Evolutionary conservation across 2,797 vertebrate species (phyloP).

Genomic region (Tragelaphus eurycerus): DNA sequence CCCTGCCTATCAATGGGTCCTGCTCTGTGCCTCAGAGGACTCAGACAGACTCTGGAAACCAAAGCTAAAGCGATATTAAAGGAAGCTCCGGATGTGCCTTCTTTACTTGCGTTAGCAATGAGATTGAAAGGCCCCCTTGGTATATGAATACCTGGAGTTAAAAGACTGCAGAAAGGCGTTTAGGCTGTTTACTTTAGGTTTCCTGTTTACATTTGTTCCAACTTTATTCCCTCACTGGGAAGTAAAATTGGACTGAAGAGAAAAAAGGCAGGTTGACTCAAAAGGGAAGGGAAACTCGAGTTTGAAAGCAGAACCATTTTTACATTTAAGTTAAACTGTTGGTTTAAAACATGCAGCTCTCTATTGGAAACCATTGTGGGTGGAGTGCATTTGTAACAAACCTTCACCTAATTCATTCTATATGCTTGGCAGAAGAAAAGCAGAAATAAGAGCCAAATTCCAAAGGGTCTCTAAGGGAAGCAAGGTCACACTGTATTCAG

Average conservation of each 20-base stretch:
- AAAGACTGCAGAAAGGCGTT: neutral
- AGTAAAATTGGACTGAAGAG: conserved; percentile 21
- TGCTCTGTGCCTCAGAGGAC: neutral
- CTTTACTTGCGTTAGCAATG: neutral
- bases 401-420: conserved; percentile 72
- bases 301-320: conserved; percentile 44
- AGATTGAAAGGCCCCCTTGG: neutral
- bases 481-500: conserved; percentile 30
- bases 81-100: neutral
- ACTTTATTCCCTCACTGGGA: conserved; percentile 46
- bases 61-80: neutral
- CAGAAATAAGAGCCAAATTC: conserved; percentile 55
- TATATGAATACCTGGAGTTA: neutral
- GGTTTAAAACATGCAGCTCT: conserved; percentile 63
- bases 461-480: conserved; percentile 41
- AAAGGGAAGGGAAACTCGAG: conserved; percentile 37
- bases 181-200: conserved; percentile 27
- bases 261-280: neutral
- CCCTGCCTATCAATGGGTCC: neutral
- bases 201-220: conserved; percentile 50
- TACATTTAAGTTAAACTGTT: conserved; percentile 4
- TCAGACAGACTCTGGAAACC: neutral
- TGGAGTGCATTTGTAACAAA: conserved; percentile 43
- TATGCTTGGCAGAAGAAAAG: conserved; percentile 65
- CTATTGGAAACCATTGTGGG: conserved; percentile 58